Conservation (phyloP, 2,888 invertebrate species). For the Actias luna region DNA sequence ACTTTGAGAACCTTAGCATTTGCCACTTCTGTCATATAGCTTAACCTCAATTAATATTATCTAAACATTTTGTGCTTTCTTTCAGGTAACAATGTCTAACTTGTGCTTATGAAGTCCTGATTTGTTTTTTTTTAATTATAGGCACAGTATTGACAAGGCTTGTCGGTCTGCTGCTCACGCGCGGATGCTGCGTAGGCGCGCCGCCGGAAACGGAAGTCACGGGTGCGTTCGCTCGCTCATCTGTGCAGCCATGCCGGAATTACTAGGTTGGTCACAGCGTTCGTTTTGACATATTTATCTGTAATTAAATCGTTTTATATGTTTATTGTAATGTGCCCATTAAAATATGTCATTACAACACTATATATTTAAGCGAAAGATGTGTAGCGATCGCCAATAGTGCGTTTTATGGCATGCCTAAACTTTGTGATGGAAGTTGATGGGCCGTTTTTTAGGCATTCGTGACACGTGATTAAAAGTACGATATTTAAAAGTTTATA, state of each 20-base stretch:
- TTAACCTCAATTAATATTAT: too few species aligned
- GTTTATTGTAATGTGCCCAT: not conserved
- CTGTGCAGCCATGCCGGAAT: slow-evolving; percentile 75
- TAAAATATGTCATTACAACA: not conserved
- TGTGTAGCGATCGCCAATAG: too few species aligned
- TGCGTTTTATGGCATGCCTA: too few species aligned
- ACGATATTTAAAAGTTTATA: too few species aligned
- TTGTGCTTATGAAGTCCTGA: not conserved
- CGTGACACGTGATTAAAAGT: too few species aligned
- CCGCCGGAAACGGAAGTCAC: slow-evolving; percentile 79
- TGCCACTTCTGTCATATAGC: too few species aligned
- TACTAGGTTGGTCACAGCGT: slow-evolving; percentile 58
- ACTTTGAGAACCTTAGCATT: too few species aligned
- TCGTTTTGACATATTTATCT: slow-evolving; percentile 15
- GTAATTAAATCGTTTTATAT: slow-evolving; percentile 14
- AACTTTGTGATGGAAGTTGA: too few species aligned
- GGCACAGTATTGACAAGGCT: slow-evolving; percentile 43
- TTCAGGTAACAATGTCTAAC: not conserved
- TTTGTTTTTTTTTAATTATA: slow-evolving; percentile 24
- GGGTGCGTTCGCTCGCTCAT: slow-evolving; percentile 75
- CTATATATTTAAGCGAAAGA: too few species aligned
- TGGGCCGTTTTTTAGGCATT: too few species aligned
- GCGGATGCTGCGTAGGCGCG: slow-evolving; percentile 79
- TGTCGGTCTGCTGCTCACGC: slow-evolving; percentile 59
- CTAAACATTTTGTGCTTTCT: too few species aligned